These are phyloP conservation scores for Daphoenositta chrysoptera DNA, from an alignment of 2,113 vertebrate species.

Conservation along the genomic window DNA sequence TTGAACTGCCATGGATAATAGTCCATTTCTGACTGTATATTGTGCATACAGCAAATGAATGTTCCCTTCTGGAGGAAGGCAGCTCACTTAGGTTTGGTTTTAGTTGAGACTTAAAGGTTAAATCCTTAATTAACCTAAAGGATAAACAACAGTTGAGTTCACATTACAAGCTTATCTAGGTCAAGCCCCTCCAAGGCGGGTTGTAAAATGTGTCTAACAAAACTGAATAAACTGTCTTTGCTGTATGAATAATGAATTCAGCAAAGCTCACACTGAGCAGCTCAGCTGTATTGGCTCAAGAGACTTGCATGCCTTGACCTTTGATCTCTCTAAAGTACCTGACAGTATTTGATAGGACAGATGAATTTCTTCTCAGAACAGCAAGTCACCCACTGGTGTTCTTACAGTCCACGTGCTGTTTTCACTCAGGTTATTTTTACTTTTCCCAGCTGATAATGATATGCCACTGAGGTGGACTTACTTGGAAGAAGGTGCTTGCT, in stretches of 20 bases:
- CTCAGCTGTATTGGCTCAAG: not conserved
- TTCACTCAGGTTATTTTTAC: not conserved
- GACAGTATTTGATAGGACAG: not conserved
- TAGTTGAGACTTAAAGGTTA: not conserved
- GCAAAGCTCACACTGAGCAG: not conserved
- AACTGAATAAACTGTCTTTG: not conserved
- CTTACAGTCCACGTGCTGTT: not conserved
- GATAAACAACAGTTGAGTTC: not conserved
- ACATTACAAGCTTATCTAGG: not conserved
- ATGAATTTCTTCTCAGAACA: not conserved
- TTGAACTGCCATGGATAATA: not conserved
- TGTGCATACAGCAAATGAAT: not conserved
- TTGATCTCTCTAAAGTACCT: not conserved
- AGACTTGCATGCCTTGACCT: not conserved
- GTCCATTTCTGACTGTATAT: not conserved
- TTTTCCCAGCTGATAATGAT: not conserved
- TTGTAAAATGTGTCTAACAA: not conserved
- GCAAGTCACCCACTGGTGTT: not conserved
- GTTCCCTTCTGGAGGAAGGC: not conserved
- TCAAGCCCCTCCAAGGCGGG: not conserved
- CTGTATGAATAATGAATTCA: not conserved
- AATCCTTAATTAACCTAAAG: conserved; percentile 19
- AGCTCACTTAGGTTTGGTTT: not conserved
- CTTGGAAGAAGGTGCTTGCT: not conserved
- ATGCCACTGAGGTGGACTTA: not conserved